Conservation (phyloP, 2,113 vertebrate genomes). For the Paramormyrops kingsleyae region DNA sequence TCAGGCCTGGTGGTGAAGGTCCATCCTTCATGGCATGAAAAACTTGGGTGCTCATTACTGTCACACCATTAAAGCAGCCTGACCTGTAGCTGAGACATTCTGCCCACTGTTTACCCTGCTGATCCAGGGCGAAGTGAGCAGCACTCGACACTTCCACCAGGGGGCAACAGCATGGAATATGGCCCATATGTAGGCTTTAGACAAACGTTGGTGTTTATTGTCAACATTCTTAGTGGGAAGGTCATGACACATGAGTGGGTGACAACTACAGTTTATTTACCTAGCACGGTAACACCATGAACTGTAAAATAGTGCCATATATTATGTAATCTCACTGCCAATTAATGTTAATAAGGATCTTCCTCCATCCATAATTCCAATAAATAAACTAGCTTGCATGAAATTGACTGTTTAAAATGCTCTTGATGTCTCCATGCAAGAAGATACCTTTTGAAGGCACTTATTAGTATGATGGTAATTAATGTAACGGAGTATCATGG, state of each 20-base stretch:
- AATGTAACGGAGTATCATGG: background rate
- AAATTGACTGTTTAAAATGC: background rate
- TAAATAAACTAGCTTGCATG: background rate
- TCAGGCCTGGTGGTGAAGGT: background rate
- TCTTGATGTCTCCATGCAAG: background rate
- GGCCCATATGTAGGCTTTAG: background rate
- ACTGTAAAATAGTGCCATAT: background rate
- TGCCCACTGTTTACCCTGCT: constrained; percentile 37
- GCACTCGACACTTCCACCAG: background rate
- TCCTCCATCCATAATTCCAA: background rate
- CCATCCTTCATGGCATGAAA: background rate
- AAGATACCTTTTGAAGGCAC: background rate
- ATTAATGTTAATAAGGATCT: background rate
- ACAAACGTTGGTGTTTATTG: background rate
- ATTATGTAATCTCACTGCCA: background rate
- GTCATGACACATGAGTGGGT: background rate
- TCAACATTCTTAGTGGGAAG: background rate
- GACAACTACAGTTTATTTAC: background rate
- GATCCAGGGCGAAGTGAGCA: constrained; percentile 38
- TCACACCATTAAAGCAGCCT: constrained; percentile 31
- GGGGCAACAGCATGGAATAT: background rate
- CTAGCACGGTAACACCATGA: background rate
- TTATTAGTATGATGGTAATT: background rate
- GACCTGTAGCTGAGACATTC: constrained; percentile 46
- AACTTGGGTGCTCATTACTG: constrained; percentile 7